Conservation (phyloP, 2,113 vertebrate genomes). For the Mus pahari region DNA sequence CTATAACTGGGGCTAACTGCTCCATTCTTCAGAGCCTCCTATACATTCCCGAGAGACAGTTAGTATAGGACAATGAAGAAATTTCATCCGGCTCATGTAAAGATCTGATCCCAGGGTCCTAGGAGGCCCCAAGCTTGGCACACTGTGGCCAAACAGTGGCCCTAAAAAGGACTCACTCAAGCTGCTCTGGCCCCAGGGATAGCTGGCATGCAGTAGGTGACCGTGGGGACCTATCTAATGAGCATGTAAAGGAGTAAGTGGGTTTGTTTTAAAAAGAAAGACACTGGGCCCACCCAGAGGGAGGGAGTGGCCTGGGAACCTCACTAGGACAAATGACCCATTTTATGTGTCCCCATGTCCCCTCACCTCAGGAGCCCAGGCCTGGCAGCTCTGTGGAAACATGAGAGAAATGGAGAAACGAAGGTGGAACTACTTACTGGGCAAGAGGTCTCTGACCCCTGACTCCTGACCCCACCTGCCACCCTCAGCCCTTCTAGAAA, state of each 20-base stretch:
- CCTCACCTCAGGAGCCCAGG: not conserved
- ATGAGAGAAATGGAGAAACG: conserved; percentile 43
- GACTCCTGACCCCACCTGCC: not conserved
- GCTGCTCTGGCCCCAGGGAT: not conserved
- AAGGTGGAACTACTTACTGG: conserved; percentile 59
- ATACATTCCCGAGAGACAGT: not conserved
- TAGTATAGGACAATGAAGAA: accelerated
- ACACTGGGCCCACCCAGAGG: no score
- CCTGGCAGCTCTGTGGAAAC: not conserved
- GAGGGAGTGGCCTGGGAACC: not conserved
- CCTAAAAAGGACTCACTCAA: not conserved
- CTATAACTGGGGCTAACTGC: not conserved
- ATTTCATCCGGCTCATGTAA: not conserved
- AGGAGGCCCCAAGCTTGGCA: not conserved
- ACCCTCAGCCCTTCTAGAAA: not conserved
- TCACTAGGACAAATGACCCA: not conserved
- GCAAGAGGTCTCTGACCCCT: not conserved
- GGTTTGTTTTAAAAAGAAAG: not conserved
- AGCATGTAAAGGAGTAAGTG: not conserved
- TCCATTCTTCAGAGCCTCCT: not conserved
- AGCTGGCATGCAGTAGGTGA: not conserved
- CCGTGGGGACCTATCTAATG: not conserved
- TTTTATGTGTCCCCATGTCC: not conserved
- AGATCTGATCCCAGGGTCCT: not conserved
- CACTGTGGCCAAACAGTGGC: not conserved